Evolutionary conservation across 2,888 invertebrate species (phyloP).

Genomic region (Xiphydria camelus): DNA sequence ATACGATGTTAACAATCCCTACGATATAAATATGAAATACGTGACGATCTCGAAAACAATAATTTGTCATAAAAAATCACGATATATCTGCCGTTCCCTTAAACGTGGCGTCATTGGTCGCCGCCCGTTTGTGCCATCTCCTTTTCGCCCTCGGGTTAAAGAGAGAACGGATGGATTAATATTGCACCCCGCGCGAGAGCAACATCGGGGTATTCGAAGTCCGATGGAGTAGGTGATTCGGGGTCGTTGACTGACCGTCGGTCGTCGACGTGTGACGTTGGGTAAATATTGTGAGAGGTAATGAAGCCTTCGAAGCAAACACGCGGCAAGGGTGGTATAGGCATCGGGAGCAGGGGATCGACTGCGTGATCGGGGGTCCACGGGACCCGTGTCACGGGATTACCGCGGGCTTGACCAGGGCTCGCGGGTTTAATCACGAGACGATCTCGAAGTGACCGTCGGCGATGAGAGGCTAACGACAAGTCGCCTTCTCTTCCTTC

Average conservation of each 20-base stretch:
- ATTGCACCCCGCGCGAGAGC: no score
- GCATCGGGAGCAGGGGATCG: conserved; percentile 12
- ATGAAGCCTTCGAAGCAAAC: conserved; percentile 54
- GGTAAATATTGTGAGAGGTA: conserved; percentile 56
- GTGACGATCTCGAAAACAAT: no score
- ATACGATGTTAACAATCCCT: no score
- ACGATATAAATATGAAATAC: no score
- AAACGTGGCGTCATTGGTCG: no score
- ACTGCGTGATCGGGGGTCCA: conserved; percentile 26
- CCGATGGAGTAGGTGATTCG: conserved; percentile 26
- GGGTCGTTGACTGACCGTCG: conserved; percentile 41
- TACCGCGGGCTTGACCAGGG: conserved; percentile 40
- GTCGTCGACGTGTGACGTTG: conserved; percentile 43
- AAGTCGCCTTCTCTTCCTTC: no score
- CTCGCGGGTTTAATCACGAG: conserved; percentile 35
- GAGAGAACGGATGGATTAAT: no score
- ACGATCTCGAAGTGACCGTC: conserved; percentile 14
- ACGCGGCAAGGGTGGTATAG: conserved; percentile 24
- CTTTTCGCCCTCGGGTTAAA: no score
- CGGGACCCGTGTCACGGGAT: conserved; percentile 47
- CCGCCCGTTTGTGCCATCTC: no score
- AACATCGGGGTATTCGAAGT: no score
- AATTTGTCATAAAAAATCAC: no score
- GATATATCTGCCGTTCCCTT: no score
- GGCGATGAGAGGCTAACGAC: conserved; percentile 7